Evolutionary conservation across 2,797 vertebrate species (phyloP).

Genomic region (Notolabrus celidotus): DNA sequence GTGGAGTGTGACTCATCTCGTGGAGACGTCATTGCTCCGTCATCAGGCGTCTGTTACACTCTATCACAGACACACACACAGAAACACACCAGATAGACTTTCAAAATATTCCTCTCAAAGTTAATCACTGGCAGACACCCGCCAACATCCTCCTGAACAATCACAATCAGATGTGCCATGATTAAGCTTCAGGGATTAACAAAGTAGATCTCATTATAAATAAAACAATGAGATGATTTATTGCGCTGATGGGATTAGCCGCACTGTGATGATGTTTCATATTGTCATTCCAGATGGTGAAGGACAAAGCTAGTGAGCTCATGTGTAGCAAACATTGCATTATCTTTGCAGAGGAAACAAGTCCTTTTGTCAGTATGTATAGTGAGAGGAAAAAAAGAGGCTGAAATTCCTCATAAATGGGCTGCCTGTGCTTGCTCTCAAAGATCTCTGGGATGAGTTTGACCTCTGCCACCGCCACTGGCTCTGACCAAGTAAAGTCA

Average conservation of each 20-base stretch:
- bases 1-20: conserved; percentile 78
- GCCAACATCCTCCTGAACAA: conserved; percentile 49
- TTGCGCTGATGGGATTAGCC: conserved; percentile 50
- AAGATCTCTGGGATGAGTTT: conserved; percentile 27
- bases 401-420: conserved; percentile 14
- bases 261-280: conserved; percentile 26
- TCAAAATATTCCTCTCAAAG: conserved; percentile 51
- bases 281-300: conserved; percentile 42
- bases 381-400: conserved; percentile 3
- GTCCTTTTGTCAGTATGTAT: background rate
- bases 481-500: conserved; percentile 50
- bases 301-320: conserved; percentile 36
- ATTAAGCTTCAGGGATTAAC: conserved; percentile 56
- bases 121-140: conserved; percentile 48
- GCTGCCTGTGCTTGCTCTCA: conserved; percentile 27
- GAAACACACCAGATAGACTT: conserved; percentile 2
- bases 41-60: conserved; percentile 68
- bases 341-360: conserved; percentile 7
- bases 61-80: conserved; percentile 29
- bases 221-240: conserved; percentile 47
- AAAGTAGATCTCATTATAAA: conserved; percentile 51
- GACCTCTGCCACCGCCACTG: conserved; percentile 42
- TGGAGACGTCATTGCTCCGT: conserved; percentile 78
- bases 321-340: conserved; percentile 16
- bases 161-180: conserved; percentile 56